phyloP scores from a whole-genome alignment of 2,888 invertebrate species.

The Teinopalpus imperialis region DNA sequence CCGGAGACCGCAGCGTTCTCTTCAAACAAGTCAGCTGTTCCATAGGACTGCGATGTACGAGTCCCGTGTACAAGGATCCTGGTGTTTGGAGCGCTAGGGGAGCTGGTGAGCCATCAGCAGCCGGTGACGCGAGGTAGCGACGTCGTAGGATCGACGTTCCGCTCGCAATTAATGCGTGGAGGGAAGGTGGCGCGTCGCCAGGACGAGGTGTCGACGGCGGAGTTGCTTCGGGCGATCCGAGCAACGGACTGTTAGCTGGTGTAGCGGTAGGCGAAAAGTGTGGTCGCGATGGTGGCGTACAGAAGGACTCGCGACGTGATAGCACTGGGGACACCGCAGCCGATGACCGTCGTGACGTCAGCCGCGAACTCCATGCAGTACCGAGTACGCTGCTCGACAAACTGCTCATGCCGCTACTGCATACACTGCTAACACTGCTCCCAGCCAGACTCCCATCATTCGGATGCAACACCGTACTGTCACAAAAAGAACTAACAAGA shows the following conservation, averaged over 20 bases:
- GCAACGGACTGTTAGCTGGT: slow-evolving; percentile 92
- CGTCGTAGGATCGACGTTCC: slow-evolving; percentile 69
- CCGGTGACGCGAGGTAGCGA: slow-evolving; percentile 81
- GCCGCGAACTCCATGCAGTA: slow-evolving; percentile 84
- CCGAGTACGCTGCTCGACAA: slow-evolving; percentile 70
- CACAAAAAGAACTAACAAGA: slow-evolving; percentile 28
- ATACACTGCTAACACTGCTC: slow-evolving; percentile 84
- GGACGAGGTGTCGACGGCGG: slow-evolving; percentile 84
- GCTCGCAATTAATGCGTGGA: slow-evolving; percentile 78
- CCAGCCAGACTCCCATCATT: slow-evolving; percentile 90
- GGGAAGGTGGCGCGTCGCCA: slow-evolving; percentile 79
- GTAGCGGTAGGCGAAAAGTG: slow-evolving; percentile 92
- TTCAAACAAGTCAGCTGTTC: slow-evolving; percentile 89
- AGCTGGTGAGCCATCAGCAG: slow-evolving; percentile 82
- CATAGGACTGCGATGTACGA: slow-evolving; percentile 88
- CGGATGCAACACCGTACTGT: slow-evolving; percentile 93
- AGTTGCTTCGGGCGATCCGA: slow-evolving; percentile 80
- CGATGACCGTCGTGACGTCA: slow-evolving; percentile 81
- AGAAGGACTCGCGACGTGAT: slow-evolving; percentile 90
- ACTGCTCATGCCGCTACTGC: slow-evolving; percentile 82
- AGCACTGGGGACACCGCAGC: slow-evolving; percentile 78
- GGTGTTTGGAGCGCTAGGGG: slow-evolving; percentile 83
- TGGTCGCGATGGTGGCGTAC: slow-evolving; percentile 85
- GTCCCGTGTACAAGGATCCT: slow-evolving; percentile 83
- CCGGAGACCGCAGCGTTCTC: slow-evolving; percentile 69